Conservation (phyloP, 2,888 invertebrate genomes). For the Melanargia galathea region DNA sequence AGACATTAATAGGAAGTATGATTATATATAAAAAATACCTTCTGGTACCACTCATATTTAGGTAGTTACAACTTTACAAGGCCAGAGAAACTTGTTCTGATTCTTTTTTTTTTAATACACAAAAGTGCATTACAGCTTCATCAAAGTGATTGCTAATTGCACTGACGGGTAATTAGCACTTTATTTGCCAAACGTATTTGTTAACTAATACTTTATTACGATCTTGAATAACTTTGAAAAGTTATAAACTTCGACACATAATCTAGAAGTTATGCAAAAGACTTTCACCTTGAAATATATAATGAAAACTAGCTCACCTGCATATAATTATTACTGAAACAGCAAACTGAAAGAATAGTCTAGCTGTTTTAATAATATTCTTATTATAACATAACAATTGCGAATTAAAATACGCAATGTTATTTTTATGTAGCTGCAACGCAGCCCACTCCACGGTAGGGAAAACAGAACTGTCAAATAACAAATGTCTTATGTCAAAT, state of each 20-base stretch:
- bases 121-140: constrained; percentile 9
- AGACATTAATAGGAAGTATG: constrained; percentile 34
- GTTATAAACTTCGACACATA: constrained; percentile 1
- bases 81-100: constrained; percentile 46
- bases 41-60: constrained; percentile 17
- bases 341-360: constrained; percentile 55
- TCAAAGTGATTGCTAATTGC: constrained; percentile 10
- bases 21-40: constrained; percentile 34
- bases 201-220: constrained; percentile 13
- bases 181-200: not conserved
- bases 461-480: constrained; percentile 54
- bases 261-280: constrained; percentile 32
- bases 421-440: constrained; percentile 49
- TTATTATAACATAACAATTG: constrained; percentile 58
- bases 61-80: constrained; percentile 39
- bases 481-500: not conserved
- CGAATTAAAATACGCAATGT: constrained; percentile 52
- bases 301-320: constrained; percentile 55
- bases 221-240: not conserved
- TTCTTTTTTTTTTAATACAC: constrained; percentile 8
- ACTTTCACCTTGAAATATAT: constrained; percentile 65
- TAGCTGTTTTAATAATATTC: constrained; percentile 50
- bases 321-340: constrained; percentile 47
- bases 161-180: constrained; percentile 10
- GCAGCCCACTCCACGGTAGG: constrained; percentile 55